phyloP scores from a whole-genome alignment of 2,888 invertebrate genomes.

The Acleris cristana region DNA sequence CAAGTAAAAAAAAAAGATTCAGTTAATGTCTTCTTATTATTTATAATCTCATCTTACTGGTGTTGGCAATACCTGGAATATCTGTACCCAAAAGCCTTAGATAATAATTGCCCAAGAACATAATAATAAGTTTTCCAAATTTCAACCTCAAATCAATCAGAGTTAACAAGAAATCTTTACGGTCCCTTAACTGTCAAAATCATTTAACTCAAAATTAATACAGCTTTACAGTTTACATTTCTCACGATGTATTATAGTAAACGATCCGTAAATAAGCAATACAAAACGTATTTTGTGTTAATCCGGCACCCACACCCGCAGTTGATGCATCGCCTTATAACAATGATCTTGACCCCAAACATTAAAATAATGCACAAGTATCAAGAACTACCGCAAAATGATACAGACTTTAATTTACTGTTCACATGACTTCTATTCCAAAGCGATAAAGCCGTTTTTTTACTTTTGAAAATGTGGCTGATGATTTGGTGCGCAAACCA shows the following conservation, averaged over 20 bases:
- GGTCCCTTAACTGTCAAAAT: conserved; percentile 13
- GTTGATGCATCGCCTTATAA: conserved; percentile 49
- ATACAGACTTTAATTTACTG: conserved; percentile 7
- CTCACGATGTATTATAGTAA: conserved; percentile 57
- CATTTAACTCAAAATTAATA: background rate
- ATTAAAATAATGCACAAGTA: conserved; percentile 61
- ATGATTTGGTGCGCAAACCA: conserved; percentile 44
- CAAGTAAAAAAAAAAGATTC: too few species aligned
- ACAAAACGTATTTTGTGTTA: conserved; percentile 53
- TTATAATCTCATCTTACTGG: too few species aligned
- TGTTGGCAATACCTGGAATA: too few species aligned
- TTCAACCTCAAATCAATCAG: too few species aligned
- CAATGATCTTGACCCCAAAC: conserved; percentile 64
- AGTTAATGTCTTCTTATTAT: too few species aligned
- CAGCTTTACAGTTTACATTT: conserved; percentile 41
- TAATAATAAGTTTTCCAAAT: too few species aligned
- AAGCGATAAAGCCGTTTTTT: conserved; percentile 44
- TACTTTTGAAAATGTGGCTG: conserved; percentile 50
- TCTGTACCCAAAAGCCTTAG: too few species aligned
- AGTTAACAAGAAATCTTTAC: conserved; percentile 2
- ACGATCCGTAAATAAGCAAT: conserved; percentile 47
- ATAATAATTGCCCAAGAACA: too few species aligned
- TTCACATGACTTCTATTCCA: conserved; percentile 57
- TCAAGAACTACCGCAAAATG: conserved; percentile 19
- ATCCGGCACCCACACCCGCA: conserved; percentile 57